phyloP scores from a whole-genome alignment of 2,888 invertebrate genomes.

The Plebejus anna region DNA sequence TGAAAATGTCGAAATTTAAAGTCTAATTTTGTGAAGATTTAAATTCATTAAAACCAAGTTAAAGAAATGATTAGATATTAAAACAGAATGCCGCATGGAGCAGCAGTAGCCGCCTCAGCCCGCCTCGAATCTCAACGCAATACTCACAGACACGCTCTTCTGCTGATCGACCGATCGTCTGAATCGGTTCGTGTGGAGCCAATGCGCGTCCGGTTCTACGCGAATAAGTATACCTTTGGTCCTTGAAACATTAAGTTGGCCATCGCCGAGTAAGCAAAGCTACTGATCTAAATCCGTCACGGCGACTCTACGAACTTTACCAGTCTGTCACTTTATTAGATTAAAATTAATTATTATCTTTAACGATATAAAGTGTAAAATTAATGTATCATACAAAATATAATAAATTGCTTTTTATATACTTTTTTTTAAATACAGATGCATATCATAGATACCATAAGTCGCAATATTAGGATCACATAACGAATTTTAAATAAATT shows the following conservation, averaged over 20 bases:
- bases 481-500: constrained; percentile 77
- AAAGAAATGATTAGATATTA: not conserved
- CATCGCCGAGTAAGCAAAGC: constrained; percentile 79
- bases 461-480: constrained; percentile 76
- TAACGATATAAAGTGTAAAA: constrained; percentile 77
- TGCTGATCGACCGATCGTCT: constrained; percentile 68
- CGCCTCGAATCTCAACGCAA: constrained; percentile 55
- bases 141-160: constrained; percentile 64
- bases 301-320: constrained; percentile 80
- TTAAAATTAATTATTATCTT: constrained; percentile 80
- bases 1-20: constrained; percentile 4
- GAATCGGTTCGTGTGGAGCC: constrained; percentile 77
- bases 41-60: not conserved
- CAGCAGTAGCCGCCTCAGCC: constrained; percentile 45
- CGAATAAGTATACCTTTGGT: constrained; percentile 79
- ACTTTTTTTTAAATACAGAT: constrained; percentile 64
- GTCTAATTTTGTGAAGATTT: not conserved
- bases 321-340: constrained; percentile 80
- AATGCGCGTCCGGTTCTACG: constrained; percentile 78
- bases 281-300: constrained; percentile 79
- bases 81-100: constrained; percentile 22
- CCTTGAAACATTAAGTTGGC: constrained; percentile 78
- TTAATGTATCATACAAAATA: constrained; percentile 78
- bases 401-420: constrained; percentile 76
- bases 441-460: constrained; percentile 58